These are phyloP conservation scores for Anableps anableps DNA, from an alignment of 2,797 vertebrate species.

Conservation along the genomic window DNA sequence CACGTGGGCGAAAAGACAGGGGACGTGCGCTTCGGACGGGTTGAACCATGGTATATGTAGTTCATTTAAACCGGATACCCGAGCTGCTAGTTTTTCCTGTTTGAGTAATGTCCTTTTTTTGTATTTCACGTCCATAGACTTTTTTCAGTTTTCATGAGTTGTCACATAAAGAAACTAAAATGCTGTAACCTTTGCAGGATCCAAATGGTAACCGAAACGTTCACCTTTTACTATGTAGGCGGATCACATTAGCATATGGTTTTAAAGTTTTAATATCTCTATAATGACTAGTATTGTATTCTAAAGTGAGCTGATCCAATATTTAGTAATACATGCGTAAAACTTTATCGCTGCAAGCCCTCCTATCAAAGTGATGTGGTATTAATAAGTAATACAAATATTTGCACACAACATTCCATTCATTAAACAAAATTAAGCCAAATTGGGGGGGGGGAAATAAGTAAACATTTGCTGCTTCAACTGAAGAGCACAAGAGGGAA, in stretches of 20 bases:
- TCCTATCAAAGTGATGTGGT: neutral
- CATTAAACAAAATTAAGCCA: neutral
- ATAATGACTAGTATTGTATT: neutral
- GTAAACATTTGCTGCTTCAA: no score
- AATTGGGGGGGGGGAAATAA: neutral
- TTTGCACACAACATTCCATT: neutral
- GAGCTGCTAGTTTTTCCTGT: neutral
- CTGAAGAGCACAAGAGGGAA: no score
- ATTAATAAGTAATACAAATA: neutral
- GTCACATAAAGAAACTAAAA: neutral
- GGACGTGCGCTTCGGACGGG: neutral
- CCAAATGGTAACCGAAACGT: neutral
- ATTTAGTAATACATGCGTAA: neutral
- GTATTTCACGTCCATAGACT: neutral
- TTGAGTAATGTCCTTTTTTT: neutral
- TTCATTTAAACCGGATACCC: slow-evolving; percentile 2
- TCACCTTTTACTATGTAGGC: neutral
- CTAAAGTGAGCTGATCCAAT: neutral
- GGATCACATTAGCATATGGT: neutral
- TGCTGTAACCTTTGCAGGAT: neutral
- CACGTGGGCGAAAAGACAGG: slow-evolving; percentile 42
- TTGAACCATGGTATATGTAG: slow-evolving; percentile 56
- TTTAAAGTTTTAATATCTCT: neutral
- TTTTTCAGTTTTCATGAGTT: neutral
- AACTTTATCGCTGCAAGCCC: neutral